phyloP scores from a whole-genome alignment of 2,888 invertebrate genomes.

The Xestia rhomboidea region DNA sequence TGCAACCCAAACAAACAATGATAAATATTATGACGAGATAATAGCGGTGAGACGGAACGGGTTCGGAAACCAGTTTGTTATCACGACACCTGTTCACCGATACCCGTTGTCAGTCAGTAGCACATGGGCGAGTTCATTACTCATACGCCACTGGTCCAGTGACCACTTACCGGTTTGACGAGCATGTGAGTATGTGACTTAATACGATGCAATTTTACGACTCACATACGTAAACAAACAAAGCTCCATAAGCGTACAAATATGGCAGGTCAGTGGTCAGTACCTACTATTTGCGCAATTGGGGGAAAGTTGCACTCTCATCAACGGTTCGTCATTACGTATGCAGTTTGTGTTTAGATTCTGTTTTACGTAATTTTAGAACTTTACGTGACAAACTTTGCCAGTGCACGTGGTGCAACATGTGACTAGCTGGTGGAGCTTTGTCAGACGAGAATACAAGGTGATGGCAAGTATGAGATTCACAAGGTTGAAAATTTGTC shows the following conservation, averaged over 20 bases:
- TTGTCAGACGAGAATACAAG: neutral
- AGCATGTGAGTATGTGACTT: constrained; percentile 85
- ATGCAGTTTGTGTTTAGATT: constrained; percentile 62
- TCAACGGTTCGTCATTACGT: constrained; percentile 57
- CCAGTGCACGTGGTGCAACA: neutral
- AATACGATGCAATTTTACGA: constrained; percentile 72
- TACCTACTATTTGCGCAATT: constrained; percentile 77
- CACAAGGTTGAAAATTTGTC: neutral
- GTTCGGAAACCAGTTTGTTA: constrained; percentile 67
- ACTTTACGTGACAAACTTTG: constrained; percentile 12
- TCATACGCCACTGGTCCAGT: constrained; percentile 74
- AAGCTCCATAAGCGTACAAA: constrained; percentile 75
- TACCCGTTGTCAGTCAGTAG: constrained; percentile 68
- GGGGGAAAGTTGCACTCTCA: constrained; percentile 78
- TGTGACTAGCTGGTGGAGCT: constrained; percentile 1
- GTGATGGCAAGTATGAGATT: neutral
- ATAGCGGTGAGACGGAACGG: constrained; percentile 56
- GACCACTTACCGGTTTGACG: constrained; percentile 82
- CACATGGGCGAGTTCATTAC: constrained; percentile 84
- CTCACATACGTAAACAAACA: constrained; percentile 70
- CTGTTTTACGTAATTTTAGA: constrained; percentile 53
- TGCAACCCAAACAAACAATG: constrained; percentile 75
- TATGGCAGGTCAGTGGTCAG: constrained; percentile 69
- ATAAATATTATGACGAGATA: constrained; percentile 58
- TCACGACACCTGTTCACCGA: constrained; percentile 74